A percentile compares a stretch with the other conserved stretches of the same genome.
These are phyloP conservation scores for Muschampia plurimacula DNA, from an alignment of 2,888 invertebrate species.

Conservation along the genomic window DNA sequence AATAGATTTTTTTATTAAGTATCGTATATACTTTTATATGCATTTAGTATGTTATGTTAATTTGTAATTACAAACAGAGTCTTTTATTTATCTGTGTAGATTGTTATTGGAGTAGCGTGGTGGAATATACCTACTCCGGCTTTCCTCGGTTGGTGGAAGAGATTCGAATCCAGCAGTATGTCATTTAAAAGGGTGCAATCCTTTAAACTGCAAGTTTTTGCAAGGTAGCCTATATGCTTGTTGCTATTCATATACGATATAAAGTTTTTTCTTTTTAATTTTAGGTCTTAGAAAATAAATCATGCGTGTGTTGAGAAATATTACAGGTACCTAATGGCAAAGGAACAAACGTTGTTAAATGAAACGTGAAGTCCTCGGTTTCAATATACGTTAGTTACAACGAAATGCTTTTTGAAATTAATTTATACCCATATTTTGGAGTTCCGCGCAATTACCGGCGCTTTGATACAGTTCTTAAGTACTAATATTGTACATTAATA, in stretches of 20 bases:
- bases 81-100: too few relatives aligned
- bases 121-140: too few relatives aligned
- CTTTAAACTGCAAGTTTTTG: too few relatives aligned
- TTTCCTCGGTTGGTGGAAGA: too few relatives aligned
- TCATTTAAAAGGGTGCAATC: too few relatives aligned
- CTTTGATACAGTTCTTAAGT: background rate
- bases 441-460: constrained; percentile 5
- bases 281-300: background rate
- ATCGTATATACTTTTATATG: too few relatives aligned
- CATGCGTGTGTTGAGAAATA: background rate
- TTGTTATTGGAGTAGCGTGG: too few relatives aligned
- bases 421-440: background rate
- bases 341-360: constrained; percentile 20
- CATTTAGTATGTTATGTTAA: too few relatives aligned
- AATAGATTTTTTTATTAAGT: too few relatives aligned
- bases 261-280: background rate
- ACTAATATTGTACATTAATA: background rate
- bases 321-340: constrained; percentile 1
- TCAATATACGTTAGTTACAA: constrained; percentile 4
- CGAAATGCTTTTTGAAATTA: constrained; percentile 30
- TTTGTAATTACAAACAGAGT: too few relatives aligned
- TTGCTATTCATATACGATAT: background rate
- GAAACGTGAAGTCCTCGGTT: constrained; percentile 4
- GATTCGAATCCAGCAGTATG: too few relatives aligned
- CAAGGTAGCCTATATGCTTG: background rate